Evolutionary conservation across 2,113 vertebrate species (phyloP).

Genomic region (Corythaeola cristata): DNA sequence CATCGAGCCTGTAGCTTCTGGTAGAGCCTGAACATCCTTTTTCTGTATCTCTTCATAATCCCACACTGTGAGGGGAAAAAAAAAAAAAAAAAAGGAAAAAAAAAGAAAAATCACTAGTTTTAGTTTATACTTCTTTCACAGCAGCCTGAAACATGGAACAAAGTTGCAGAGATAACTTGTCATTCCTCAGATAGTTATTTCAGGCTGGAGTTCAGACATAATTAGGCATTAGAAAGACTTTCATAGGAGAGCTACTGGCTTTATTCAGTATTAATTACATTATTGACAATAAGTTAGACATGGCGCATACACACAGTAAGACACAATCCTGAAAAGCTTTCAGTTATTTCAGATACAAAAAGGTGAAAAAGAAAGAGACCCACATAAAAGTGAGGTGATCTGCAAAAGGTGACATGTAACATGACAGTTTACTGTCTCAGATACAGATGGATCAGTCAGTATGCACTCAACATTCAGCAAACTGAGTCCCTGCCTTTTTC

Average conservation of each 20-base stretch:
- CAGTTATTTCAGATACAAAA: neutral
- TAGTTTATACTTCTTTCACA: neutral
- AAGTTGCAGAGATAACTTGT: neutral
- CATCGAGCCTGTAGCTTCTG: neutral
- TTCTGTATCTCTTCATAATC: neutral
- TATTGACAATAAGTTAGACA: neutral
- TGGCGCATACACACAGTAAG: fast-evolving
- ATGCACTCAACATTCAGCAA: neutral
- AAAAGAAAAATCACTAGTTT: neutral
- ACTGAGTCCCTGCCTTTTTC: neutral
- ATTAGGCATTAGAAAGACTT: neutral
- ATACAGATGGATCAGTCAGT: neutral
- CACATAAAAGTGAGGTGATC: neutral
- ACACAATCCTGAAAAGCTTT: neutral
- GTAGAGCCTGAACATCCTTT: neutral
- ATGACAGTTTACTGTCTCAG: neutral
- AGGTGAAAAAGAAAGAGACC: neutral
- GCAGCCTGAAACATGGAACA: neutral
- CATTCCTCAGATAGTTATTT: neutral
- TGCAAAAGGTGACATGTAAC: neutral
- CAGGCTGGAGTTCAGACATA: neutral
- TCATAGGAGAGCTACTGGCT: neutral
- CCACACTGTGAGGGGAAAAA: fast-evolving
- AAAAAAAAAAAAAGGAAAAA: fast-evolving
- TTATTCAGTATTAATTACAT: neutral